A percentile compares a stretch with the other conserved stretches of the same genome.
These are phyloP conservation scores for Aleiodes alternator DNA, from an alignment of 2,888 invertebrate genomes.

Conservation along the genomic window DNA sequence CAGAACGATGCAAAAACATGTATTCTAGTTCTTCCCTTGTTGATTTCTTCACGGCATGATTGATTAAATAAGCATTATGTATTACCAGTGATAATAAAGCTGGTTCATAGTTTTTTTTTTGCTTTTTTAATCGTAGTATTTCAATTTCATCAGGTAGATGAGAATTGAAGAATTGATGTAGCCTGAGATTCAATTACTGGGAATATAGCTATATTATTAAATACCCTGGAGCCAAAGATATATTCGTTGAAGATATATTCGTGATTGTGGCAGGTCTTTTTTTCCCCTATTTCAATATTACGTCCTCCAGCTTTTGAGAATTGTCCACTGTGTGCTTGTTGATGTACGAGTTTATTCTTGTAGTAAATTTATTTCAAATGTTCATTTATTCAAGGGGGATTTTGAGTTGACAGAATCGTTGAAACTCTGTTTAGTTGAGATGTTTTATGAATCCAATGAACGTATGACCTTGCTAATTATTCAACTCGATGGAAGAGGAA, in stretches of 20 bases:
- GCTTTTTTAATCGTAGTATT: conserved; percentile 1
- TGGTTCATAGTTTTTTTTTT: conserved; percentile 4
- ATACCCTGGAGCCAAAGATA: too few relatives aligned
- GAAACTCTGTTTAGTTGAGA: too few relatives aligned
- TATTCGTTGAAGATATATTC: not conserved
- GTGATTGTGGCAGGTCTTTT: not conserved
- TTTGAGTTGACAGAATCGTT: too few relatives aligned
- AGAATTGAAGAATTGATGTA: not conserved
- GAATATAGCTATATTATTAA: not conserved
- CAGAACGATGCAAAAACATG: not conserved
- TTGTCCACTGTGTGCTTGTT: too few relatives aligned
- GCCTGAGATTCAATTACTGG: not conserved
- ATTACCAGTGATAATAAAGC: conserved; percentile 1
- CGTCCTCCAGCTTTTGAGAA: too few relatives aligned
- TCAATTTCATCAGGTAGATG: not conserved
- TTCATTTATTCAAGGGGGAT: too few relatives aligned
- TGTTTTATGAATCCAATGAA: too few relatives aligned
- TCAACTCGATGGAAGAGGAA: too few relatives aligned
- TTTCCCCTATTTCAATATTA: too few relatives aligned
- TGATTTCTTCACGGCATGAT: not conserved
- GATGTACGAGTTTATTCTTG: too few relatives aligned
- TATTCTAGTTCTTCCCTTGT: not conserved
- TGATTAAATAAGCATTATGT: not conserved
- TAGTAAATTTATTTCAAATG: too few relatives aligned
- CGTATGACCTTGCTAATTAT: too few relatives aligned